Conservation (phyloP, 2,797 vertebrate species). For the Alauda arvensis region DNA sequence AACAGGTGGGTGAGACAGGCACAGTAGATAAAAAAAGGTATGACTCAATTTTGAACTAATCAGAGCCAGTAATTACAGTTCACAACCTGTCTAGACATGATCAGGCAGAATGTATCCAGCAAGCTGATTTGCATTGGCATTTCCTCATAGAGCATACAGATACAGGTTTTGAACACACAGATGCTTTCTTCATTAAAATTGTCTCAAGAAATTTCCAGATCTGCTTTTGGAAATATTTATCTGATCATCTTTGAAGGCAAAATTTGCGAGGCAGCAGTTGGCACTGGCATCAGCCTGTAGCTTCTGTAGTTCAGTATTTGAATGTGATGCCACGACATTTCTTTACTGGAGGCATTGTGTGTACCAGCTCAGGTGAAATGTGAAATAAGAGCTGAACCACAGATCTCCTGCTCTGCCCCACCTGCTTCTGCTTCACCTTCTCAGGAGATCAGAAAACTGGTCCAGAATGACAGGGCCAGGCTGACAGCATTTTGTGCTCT, state of each 20-base stretch:
- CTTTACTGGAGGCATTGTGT: background rate
- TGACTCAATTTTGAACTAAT: conserved; percentile 40
- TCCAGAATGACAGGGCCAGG: background rate
- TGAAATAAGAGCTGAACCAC: background rate
- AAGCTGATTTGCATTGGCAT: conserved; percentile 30
- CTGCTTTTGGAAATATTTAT: background rate
- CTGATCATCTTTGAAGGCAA: background rate
- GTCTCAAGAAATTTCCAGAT: background rate
- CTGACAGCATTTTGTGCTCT: background rate
- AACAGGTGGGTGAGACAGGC: conserved; percentile 4
- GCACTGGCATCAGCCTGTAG: background rate
- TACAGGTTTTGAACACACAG: background rate
- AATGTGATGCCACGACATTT: background rate
- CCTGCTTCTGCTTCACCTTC: conserved; percentile 16
- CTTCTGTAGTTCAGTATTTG: background rate
- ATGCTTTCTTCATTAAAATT: background rate
- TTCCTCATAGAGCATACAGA: background rate
- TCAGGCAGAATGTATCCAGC: conserved; percentile 6
- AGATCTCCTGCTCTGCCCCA: background rate
- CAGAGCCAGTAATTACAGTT: conserved; percentile 45
- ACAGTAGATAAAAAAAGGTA: background rate
- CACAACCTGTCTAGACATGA: conserved; percentile 43
- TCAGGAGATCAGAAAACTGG: background rate
- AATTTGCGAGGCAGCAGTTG: background rate
- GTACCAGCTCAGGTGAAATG: background rate